Evolutionary conservation across 2,888 invertebrate genomes (phyloP).

Genomic region (Cosmopolites sordidus): DNA sequence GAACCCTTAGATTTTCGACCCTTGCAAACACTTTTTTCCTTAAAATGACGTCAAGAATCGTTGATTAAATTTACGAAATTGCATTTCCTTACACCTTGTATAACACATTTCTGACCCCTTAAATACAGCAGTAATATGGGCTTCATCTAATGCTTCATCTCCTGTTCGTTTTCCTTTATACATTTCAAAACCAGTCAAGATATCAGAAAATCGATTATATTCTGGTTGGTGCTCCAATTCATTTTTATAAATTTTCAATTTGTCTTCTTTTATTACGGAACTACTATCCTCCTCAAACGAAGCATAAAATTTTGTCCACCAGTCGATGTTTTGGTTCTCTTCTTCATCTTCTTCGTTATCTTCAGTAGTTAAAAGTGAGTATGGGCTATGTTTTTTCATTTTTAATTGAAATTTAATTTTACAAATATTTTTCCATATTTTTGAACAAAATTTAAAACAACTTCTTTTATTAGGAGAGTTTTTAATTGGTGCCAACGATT

Average conservation of each 20-base stretch:
- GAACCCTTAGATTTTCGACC: too few species aligned
- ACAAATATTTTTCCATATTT: neutral
- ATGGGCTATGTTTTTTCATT: constrained; percentile 5
- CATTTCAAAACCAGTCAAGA: constrained; percentile 59
- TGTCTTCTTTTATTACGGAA: neutral
- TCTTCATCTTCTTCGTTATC: constrained; percentile 36
- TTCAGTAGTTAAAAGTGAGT: constrained; percentile 18
- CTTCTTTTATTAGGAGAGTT: neutral
- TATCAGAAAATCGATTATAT: constrained; percentile 63
- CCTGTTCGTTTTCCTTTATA: constrained; percentile 57
- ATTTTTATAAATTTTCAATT: constrained; percentile 50
- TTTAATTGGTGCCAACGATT: neutral
- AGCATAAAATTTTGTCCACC: constrained; percentile 56
- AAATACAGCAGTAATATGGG: constrained; percentile 42
- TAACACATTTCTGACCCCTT: constrained; percentile 40
- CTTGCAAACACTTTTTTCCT: too few species aligned
- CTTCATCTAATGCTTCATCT: constrained; percentile 50
- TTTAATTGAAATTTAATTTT: neutral
- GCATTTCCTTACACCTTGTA: too few species aligned
- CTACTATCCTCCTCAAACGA: constrained; percentile 37
- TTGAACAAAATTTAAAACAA: neutral
- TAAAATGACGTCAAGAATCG: too few species aligned
- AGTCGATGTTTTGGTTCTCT: constrained; percentile 49
- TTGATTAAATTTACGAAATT: too few species aligned
- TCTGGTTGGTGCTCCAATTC: constrained; percentile 67